These are phyloP conservation scores for human (Homo sapiens) DNA, from an alignment of 2,113 vertebrate genomes.

Conservation along the genomic window GRCh38 chr18:7855501-7856000, in stretches of 20 bases:
- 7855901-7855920: accelerated
- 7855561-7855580: neutral
- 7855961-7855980: neutral
- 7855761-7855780: neutral
- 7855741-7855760: neutral
- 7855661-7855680: neutral
- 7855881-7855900: neutral
- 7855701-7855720: neutral
- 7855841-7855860: neutral
- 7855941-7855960: neutral
- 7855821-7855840: neutral
- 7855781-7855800: neutral
- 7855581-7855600: neutral
- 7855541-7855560: neutral
- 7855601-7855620: neutral
- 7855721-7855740: neutral
- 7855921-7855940: neutral
- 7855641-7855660: neutral
- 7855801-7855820: neutral
- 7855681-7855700: neutral
- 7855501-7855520: neutral
- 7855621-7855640: neutral
- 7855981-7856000: neutral
- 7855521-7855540: neutral
- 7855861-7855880: neutral